A percentile compares a stretch with the other conserved stretches of the same genome.
phyloP scores from a whole-genome alignment of 1,140 invertebrate species.

The Cepaea nemoralis region DNA sequence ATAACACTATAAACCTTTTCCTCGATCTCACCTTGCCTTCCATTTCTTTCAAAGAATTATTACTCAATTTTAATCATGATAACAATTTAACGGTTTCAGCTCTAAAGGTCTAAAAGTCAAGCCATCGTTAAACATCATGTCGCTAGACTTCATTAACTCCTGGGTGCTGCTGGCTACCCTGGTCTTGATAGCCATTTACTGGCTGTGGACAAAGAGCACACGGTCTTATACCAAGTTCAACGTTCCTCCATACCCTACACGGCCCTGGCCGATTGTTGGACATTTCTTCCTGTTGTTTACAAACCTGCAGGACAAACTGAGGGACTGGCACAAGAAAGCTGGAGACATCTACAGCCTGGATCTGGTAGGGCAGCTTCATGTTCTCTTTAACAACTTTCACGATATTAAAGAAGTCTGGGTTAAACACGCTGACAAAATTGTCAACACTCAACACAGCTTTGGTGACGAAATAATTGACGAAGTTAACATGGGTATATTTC shows the following conservation, averaged over 20 bases:
- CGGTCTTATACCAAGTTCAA: not conserved
- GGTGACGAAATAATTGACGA: not conserved
- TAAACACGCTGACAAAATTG: not conserved
- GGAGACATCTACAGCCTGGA: not conserved
- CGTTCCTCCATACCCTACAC: not conserved
- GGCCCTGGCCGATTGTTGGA: not conserved
- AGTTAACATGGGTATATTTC: not conserved
- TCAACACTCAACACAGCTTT: not conserved
- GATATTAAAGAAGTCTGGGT: not conserved
- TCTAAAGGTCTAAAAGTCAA: too few relatives aligned
- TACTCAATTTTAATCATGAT: too few relatives aligned
- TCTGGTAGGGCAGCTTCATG: not conserved
- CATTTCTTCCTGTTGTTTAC: not conserved
- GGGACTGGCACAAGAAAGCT: not conserved
- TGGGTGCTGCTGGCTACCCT: not conserved
- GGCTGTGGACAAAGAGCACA: not conserved
- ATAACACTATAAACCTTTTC: too few relatives aligned
- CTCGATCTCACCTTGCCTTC: too few relatives aligned
- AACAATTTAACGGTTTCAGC: too few relatives aligned
- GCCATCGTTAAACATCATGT: too few relatives aligned
- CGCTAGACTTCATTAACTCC: not conserved
- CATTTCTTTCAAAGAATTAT: too few relatives aligned
- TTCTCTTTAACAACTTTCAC: not conserved
- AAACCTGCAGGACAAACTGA: not conserved
- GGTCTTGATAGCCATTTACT: not conserved